Base-by-base conservation (phyloP, 1,140 invertebrate species). In the Eurosta solidaginis region DNA sequence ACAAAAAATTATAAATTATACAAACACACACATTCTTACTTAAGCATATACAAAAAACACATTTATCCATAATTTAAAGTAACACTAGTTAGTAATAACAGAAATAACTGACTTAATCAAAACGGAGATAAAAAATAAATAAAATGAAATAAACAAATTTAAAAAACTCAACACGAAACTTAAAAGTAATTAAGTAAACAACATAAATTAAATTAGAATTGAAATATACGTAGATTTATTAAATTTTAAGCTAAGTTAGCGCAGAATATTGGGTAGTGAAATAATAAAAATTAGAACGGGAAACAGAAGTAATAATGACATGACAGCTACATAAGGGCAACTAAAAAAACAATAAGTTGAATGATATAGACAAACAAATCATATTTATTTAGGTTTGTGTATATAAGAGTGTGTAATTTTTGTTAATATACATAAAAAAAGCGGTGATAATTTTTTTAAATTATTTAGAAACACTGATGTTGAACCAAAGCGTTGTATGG, bases 91-190 rank as follows among this genome's bases (percentile, higher is more conserved):
- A 68, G 59, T 68, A 68, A 22, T 22, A 10, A n/a, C 22, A 68
- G 59, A 68, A 40, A 68, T 68, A 68, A 68, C 20, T n/a, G 36
- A 68, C 40, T 68, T 40, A 68, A 68, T 68, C 59, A 68, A 68
- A 20, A 33, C 6, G 36, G 59, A 68, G n/a, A n/a, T n/a, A n/a
- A n/a, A n/a, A n/a, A n/a, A n/a, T n/a, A 40, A 36, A n/a, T 68
- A 68, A 68, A 68, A 40, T 68, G 7, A 68, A 54, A 12, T 29
- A 54, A 36, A 36, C 10, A 17, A 47, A 68, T 68, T 40, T 14
- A 40, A 33, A 68, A 68, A 42, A n/a, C n/a, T n/a, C 29, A 54
- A 54, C 20, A 9, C 29, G n/a, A 12, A 59, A 36, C 27, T 33
- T 5, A 14, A 27, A 59, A 29, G 12, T 59, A 33, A 59, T 33